Evolutionary conservation across 2,888 invertebrate species (phyloP).

Genomic region (Stegana nigrithorax): DNA sequence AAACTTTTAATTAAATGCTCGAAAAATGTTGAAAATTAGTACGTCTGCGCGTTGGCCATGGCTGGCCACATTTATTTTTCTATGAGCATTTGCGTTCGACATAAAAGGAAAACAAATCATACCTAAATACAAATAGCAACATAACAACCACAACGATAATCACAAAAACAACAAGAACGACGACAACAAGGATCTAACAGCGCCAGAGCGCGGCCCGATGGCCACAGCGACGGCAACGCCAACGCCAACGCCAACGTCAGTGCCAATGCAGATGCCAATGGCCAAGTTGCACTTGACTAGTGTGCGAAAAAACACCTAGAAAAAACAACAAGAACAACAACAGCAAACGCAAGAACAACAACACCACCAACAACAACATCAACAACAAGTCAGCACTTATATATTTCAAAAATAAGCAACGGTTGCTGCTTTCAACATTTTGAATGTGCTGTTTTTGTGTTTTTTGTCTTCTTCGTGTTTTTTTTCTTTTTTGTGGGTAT

Average conservation of each 20-base stretch:
- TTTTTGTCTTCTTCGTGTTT: neutral
- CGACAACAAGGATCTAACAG: neutral
- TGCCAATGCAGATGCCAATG: too few species aligned
- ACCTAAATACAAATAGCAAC: too few species aligned
- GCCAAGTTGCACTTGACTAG: too few species aligned
- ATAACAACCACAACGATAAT: neutral
- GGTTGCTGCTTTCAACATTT: too few species aligned
- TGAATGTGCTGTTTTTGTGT: neutral
- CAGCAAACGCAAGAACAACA: neutral
- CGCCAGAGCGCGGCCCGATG: neutral
- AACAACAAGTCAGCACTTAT: too few species aligned
- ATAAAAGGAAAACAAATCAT: too few species aligned
- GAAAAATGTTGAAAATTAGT: constrained; percentile 33
- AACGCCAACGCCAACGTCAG: neutral
- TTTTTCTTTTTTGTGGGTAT: neutral
- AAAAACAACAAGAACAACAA: too few species aligned
- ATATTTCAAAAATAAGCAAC: too few species aligned
- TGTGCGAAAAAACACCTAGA: too few species aligned
- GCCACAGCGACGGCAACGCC: neutral
- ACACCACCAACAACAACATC: too few species aligned
- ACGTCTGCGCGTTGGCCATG: neutral
- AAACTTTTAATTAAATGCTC: constrained; percentile 43
- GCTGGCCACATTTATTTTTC: neutral
- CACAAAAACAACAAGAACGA: neutral
- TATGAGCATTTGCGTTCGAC: too few species aligned